Percentiles rank a stretch among this genome's conserved stretches.
phyloP scores from a whole-genome alignment of 1,140 invertebrate genomes.

The Drosophila insularis region DNA sequence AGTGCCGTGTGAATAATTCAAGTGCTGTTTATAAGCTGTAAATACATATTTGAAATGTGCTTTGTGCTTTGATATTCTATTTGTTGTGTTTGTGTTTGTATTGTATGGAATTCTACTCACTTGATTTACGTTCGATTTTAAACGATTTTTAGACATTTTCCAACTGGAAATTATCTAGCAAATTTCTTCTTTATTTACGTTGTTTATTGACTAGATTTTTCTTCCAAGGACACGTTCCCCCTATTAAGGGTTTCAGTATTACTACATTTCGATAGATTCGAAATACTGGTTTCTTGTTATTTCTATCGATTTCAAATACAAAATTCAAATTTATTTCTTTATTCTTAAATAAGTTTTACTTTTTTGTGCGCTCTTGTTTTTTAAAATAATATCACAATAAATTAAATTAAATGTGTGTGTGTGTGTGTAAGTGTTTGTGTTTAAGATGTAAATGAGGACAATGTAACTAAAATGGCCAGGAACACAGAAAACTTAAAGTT shows the following conservation, averaged over 20 bases:
- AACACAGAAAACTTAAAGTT: slow-evolving; percentile 18
- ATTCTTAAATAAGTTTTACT: slow-evolving; percentile 43
- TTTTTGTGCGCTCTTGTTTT: slow-evolving; percentile 26
- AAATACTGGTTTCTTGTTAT: background rate
- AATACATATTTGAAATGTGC: slow-evolving; percentile 6
- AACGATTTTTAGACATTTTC: slow-evolving; percentile 10
- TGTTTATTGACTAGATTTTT: slow-evolving; percentile 8
- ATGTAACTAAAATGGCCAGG: background rate
- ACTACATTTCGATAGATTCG: no score
- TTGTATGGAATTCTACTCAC: background rate
- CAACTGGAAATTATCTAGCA: background rate
- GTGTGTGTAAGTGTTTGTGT: background rate
- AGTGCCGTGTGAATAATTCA: slow-evolving; percentile 14
- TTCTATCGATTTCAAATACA: background rate
- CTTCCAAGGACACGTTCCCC: background rate
- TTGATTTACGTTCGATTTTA: background rate
- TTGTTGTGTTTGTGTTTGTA: background rate
- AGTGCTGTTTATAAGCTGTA: slow-evolving; percentile 14
- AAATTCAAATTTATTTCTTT: slow-evolving; percentile 1
- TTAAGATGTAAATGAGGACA: slow-evolving; percentile 17
- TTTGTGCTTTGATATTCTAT: background rate
- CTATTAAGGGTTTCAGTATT: slow-evolving; percentile 4
- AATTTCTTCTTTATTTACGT: background rate
- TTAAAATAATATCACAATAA: slow-evolving; percentile 79
- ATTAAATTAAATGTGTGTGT: slow-evolving; percentile 47